Base-by-base conservation (phyloP, 2,797 vertebrate species). In the Thalassophryne amazonica region DNA sequence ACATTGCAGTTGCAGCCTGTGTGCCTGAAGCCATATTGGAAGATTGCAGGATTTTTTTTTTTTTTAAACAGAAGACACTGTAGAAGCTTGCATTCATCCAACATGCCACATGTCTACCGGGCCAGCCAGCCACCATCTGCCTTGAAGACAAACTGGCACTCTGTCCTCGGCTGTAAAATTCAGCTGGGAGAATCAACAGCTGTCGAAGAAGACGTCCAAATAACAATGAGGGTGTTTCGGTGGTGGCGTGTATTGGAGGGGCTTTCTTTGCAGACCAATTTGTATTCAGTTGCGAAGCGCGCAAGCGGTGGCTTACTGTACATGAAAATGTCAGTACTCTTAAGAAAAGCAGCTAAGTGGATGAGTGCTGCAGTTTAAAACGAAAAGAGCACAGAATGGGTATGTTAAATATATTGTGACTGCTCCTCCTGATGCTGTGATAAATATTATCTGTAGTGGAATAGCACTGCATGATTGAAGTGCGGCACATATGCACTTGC, bases 81-180 rank as follows among this genome's bases (percentile, higher is more conserved):
- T 30, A 15, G 50, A 53, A 56, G 35, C 31, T 54, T 73, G 78
- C 65, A 62, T 46, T 30, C 25, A 42, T 66, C 61, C 61, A 76
- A 65, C 34, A 7, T 60, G 85, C 85, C 87, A 85, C 79, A 80
- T 86, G 84, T 89, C 70, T 55, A 17, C 57, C 0, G 39, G 69
- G 65, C 45, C 58, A 36, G 57, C 70, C 77, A 70, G 82, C 67
- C 59, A 41, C 79, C 83, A 88, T 89, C 86, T 88, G 87, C 80
- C 76, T 71, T 2, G 7, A 64, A 79, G 73, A 79, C 74, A 15
- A 65, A 67, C 82, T 83, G 84, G 77, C 81, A 77, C 69, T 70
- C 69, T 42, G 29, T 65, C 60, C 22, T 74, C 66, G 23, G 32
- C 58, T 68, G 42, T 81, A 55, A 84, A 80, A 83, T 54, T 58